Base-by-base conservation (phyloP, 2,113 vertebrate species). In the Pluvianellus socialis region DNA sequence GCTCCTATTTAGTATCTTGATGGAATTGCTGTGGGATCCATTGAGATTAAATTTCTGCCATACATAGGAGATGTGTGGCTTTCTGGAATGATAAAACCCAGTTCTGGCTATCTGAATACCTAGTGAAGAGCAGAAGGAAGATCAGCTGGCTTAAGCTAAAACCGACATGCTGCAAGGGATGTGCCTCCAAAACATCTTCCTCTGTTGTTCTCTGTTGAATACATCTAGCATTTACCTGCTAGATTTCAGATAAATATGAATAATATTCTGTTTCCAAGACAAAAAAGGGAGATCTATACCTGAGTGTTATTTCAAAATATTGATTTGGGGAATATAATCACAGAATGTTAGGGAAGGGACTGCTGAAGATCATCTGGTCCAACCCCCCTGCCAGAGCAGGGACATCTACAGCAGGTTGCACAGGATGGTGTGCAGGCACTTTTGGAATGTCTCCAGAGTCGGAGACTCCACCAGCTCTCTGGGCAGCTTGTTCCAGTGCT, bases 1-100 rank as follows among this genome's bases (percentile, higher is more conserved):
- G 17, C 59, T 88, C 38, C 66, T 93, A 27, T 95, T 94, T 93
- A 93, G 75, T 59, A 67, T 71, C 90, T 88, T 73, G 79, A 76
- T 90, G 85, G 79, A 90, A 73, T 66, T 94, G 67, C 90, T 88
- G 63, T 88, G 92, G 55, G 81, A 93, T 88, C 63, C 75, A 83
- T 32, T 90, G 90, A 92, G 82, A 62, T 70, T 67, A 86, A 76
- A 74, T 84, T 90, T 93, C 65, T 95, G 92, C 63, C 52, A 33
- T 88, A 56, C 47, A 11, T 20, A 73, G 79, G 79, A 93, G 86
- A 79, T 70, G 13, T 90, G 86, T 80, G 79, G 63, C 79, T 93
- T 90, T 93, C 82, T 95, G 88, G 59, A 80, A 91, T 59, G 62
- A 66, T 83, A 88, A 96, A 94, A 53, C 38, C 27, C 62, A 49